Conservation (phyloP, 2,888 invertebrate genomes). For the Crepidodera aurea region DNA sequence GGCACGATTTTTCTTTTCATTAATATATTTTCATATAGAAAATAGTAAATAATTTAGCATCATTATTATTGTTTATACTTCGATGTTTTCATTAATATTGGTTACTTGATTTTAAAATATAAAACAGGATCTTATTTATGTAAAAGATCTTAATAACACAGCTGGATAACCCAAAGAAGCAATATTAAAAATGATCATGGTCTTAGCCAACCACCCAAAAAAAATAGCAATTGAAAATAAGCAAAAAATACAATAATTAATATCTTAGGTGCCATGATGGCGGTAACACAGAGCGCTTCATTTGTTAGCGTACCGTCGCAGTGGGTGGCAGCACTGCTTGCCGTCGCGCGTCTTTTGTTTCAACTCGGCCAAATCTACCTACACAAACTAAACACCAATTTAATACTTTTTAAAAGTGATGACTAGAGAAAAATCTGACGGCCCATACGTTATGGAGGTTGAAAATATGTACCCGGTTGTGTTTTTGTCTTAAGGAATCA, state of each 20-base stretch:
- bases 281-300: constrained; percentile 47
- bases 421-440: constrained; percentile 36
- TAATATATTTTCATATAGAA: too few relatives aligned
- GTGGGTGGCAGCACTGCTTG: constrained; percentile 49
- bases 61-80: too few relatives aligned
- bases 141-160: too few relatives aligned
- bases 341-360: constrained; percentile 48
- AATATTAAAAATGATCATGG: too few relatives aligned
- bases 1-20: too few relatives aligned
- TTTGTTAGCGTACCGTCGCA: constrained; percentile 47
- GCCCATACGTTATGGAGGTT: constrained; percentile 27
- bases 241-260: constrained; percentile 37
- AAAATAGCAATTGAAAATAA: not conserved
- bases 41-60: too few relatives aligned
- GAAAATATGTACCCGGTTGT: not conserved
- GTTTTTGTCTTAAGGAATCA: constrained; percentile 4
- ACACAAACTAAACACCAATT: constrained; percentile 45
- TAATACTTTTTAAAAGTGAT: constrained; percentile 40
- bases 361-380: constrained; percentile 46
- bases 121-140: too few relatives aligned
- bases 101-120: too few relatives aligned
- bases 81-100: too few relatives aligned
- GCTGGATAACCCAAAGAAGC: too few relatives aligned
- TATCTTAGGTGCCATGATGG: constrained; percentile 48
- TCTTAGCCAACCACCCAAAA: not conserved